Evolutionary conservation across 2,113 vertebrate genomes (phyloP).

Genomic region (Crotalus viridis): DNA sequence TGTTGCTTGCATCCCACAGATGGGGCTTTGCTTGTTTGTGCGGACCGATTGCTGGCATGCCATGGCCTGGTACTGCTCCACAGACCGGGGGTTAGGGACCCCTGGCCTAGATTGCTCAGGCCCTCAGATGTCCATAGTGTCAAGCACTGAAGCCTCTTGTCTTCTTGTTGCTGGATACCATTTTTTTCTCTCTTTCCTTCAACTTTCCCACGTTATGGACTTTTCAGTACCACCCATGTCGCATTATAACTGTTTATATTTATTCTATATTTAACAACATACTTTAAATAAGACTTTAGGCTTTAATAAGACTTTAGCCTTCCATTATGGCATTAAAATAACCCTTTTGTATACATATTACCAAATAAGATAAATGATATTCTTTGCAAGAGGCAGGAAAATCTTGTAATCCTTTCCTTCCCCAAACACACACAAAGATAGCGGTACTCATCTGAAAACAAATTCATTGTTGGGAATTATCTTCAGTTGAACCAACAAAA

Average conservation of each 20-base stretch:
- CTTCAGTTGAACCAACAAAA: background rate
- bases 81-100: too few relatives aligned
- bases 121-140: background rate
- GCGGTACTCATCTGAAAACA: background rate
- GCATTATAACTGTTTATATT: background rate
- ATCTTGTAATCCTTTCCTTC: background rate
- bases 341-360: background rate
- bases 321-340: background rate
- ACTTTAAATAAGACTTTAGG: background rate
- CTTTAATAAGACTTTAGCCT: background rate
- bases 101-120: background rate
- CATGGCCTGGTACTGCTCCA: too few relatives aligned
- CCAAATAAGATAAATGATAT: background rate
- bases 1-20: too few relatives aligned
- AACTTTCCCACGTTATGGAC: too few relatives aligned
- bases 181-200: background rate
- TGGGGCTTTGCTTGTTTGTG: too few relatives aligned
- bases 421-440: background rate
- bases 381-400: background rate
- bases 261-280: background rate
- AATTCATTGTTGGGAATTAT: background rate
- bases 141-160: background rate
- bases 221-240: too few relatives aligned
- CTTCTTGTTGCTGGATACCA: background rate
- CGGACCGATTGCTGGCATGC: too few relatives aligned